A percentile compares a stretch with the other conserved stretches of the same genome.
These are phyloP conservation scores for Lepidothrix coronata DNA, from an alignment of 2,113 vertebrate species.

Conservation along the genomic window DNA sequence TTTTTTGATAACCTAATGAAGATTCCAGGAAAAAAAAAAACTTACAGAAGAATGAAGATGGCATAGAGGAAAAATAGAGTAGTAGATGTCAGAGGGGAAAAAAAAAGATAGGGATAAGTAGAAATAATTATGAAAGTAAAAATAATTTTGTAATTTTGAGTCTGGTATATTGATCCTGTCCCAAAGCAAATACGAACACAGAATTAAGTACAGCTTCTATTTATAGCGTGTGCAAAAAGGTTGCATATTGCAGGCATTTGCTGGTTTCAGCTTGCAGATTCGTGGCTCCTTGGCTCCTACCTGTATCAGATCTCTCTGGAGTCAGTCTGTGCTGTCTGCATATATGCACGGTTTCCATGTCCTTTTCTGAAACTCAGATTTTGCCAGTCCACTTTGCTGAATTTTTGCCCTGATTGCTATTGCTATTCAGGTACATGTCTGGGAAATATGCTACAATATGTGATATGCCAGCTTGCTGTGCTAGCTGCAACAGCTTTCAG, in stretches of 20 bases:
- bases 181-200: background rate
- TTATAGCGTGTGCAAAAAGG: background rate
- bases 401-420: background rate
- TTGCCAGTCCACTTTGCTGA: background rate
- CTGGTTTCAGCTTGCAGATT: background rate
- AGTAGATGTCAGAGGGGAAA: background rate
- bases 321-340: background rate
- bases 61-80: background rate
- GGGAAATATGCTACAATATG: background rate
- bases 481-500: background rate
- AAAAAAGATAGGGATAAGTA: background rate
- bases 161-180: background rate
- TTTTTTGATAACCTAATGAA: background rate
- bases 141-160: background rate
- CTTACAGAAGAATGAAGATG: background rate
- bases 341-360: background rate
- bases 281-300: background rate
- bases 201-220: background rate
- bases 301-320: background rate
- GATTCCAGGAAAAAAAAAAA: background rate
- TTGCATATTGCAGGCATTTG: background rate
- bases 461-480: background rate
- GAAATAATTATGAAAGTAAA: background rate
- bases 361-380: background rate
- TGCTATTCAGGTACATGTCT: background rate